Conservation (phyloP, 2,888 invertebrate genomes). For the Ophonus ardosiacus region DNA sequence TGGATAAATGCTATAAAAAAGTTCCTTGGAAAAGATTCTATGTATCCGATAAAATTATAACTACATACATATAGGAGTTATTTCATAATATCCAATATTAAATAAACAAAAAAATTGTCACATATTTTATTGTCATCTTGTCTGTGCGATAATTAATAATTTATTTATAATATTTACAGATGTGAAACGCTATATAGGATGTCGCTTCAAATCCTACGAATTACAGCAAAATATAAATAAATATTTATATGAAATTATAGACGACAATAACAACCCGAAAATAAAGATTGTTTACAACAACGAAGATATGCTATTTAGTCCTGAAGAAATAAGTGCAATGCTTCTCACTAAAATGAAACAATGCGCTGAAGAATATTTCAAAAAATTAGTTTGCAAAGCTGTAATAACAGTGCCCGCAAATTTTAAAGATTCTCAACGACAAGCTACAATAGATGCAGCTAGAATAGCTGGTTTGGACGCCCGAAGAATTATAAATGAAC, state of each 20-base stretch:
- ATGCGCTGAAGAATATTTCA: slow-evolving; percentile 86
- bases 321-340: slow-evolving; percentile 92
- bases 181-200: slow-evolving; percentile 69
- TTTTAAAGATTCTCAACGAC: slow-evolving; percentile 68
- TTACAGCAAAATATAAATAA: slow-evolving; percentile 66
- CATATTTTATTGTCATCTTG: neutral
- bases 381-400: slow-evolving; percentile 66
- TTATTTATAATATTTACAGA: slow-evolving; percentile 66
- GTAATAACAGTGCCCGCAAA: slow-evolving; percentile 70
- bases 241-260: slow-evolving; percentile 66
- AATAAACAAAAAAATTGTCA: neutral
- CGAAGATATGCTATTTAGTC: slow-evolving; percentile 75
- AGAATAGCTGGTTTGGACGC: slow-evolving; percentile 67
- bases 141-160: neutral
- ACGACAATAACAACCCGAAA: slow-evolving; percentile 65
- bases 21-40: no score
- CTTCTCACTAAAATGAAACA: slow-evolving; percentile 92
- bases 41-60: no score
- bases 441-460: slow-evolving; percentile 68
- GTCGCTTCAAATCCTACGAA: slow-evolving; percentile 66
- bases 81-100: no score
- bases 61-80: no score
- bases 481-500: slow-evolving; percentile 68
- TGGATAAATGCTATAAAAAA: no score
- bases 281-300: slow-evolving; percentile 63